Evolutionary conservation across 2,113 vertebrate genomes (phyloP).

Genomic region (Rhinolophus sinicus): DNA sequence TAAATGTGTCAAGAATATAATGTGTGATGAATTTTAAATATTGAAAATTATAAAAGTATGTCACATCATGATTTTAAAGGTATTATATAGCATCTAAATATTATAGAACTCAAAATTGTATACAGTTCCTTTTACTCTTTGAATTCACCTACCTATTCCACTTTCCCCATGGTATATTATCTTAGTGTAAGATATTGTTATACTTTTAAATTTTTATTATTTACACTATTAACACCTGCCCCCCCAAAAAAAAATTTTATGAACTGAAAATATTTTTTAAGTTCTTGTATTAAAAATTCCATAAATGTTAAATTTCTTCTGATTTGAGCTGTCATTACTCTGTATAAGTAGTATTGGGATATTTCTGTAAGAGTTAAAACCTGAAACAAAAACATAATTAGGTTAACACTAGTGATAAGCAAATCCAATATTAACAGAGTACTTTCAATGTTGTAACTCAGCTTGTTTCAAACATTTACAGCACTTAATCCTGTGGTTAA

Average conservation of each 20-base stretch:
- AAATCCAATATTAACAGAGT: background rate
- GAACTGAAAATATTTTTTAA: background rate
- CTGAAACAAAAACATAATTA: background rate
- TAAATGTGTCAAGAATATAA: background rate
- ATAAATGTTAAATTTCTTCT: background rate
- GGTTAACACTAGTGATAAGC: background rate
- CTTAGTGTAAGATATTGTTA: background rate
- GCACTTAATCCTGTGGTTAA: background rate
- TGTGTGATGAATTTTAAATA: background rate
- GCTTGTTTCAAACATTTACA: conserved; percentile 27
- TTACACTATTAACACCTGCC: background rate
- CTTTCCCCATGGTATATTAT: background rate
- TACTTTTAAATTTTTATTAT: background rate
- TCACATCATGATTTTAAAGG: background rate
- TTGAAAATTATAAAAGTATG: background rate
- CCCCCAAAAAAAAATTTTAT: background rate
- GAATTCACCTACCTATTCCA: background rate
- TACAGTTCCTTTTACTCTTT: background rate
- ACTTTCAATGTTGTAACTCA: background rate
- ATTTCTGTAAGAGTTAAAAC: background rate
- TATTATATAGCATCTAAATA: background rate
- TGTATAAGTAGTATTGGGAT: background rate
- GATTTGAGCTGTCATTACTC: background rate
- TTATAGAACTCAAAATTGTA: background rate
- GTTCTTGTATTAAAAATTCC: background rate